These are phyloP conservation scores for Nudaria mundana DNA, from an alignment of 2,888 invertebrate genomes.

Conservation along the genomic window DNA sequence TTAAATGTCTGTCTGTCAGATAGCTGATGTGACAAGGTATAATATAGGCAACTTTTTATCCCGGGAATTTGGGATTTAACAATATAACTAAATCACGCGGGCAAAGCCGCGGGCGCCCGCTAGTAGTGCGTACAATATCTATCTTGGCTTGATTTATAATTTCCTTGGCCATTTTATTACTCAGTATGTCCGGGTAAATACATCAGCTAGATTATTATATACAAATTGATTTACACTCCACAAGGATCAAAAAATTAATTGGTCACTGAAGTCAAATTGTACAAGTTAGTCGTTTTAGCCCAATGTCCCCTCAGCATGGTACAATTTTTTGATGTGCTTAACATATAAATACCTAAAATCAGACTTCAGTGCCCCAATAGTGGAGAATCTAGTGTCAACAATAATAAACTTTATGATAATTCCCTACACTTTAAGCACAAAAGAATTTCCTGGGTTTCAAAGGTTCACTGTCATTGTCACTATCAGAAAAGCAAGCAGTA, in stretches of 20 bases:
- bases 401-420: slow-evolving; percentile 11
- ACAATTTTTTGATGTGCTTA: not conserved
- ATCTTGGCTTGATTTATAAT: too few relatives aligned
- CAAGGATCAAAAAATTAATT: slow-evolving; percentile 10
- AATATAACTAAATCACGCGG: too few relatives aligned
- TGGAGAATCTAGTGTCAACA: slow-evolving; percentile 11
- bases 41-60: too few relatives aligned
- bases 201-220: not conserved
- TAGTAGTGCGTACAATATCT: too few relatives aligned
- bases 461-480: slow-evolving; percentile 66
- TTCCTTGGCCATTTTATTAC: not conserved
- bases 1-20: too few relatives aligned
- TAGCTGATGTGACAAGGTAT: too few relatives aligned
- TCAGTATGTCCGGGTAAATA: not conserved
- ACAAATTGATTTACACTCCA: not conserved
- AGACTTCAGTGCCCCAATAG: slow-evolving; percentile 1
- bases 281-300: not conserved
- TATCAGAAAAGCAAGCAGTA: slow-evolving; percentile 68
- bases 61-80: too few relatives aligned
- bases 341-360: not conserved
- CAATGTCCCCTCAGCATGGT: not conserved
- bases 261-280: slow-evolving; percentile 6
- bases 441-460: slow-evolving; percentile 60
- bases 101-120: too few relatives aligned
- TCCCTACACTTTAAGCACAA: slow-evolving; percentile 37